Evolutionary conservation across 2,888 invertebrate genomes (phyloP).

Genomic region (Scaptodrosophila latifasciaeformis): DNA sequence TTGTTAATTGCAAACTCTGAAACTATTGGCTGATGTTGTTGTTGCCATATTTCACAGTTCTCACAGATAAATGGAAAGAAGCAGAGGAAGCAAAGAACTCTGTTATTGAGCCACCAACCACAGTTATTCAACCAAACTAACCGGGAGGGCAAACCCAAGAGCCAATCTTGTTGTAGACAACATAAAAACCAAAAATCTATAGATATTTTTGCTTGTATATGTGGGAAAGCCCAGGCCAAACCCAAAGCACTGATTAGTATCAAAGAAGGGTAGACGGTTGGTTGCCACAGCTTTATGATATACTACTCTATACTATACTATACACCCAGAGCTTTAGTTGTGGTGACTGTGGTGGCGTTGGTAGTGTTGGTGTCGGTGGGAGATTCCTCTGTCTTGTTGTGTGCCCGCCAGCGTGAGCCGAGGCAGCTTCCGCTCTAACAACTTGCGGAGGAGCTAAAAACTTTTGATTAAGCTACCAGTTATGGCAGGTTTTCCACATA

Average conservation of each 20-base stretch:
- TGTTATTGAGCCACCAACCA: constrained; percentile 34
- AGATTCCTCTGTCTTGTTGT: no score
- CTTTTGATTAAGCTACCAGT: constrained; percentile 74
- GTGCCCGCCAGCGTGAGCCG: no score
- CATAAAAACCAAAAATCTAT: constrained; percentile 1
- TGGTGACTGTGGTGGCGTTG: constrained; percentile 45
- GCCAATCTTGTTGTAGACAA: no score
- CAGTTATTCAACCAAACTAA: constrained; percentile 27
- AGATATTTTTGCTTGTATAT: no score
- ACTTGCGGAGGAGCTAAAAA: constrained; percentile 52
- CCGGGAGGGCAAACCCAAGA: no score
- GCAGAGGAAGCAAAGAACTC: constrained; percentile 8
- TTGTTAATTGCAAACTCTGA: constrained; percentile 55
- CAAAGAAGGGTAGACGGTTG: constrained; percentile 35
- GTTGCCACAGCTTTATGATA: no score
- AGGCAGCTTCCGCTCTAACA: constrained; percentile 2
- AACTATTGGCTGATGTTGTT: constrained; percentile 17
- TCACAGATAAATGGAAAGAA: constrained; percentile 38
- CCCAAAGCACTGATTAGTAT: constrained; percentile 56
- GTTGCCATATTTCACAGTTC: constrained; percentile 58
- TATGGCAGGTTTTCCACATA: constrained; percentile 61
- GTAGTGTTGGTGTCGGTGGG: constrained; percentile 42
- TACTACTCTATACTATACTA: no score
- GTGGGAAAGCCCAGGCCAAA: no score
- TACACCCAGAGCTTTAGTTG: neutral